phyloP scores from a whole-genome alignment of 2,113 vertebrate species.

The Ictidomys tridecemlineatus region DNA sequence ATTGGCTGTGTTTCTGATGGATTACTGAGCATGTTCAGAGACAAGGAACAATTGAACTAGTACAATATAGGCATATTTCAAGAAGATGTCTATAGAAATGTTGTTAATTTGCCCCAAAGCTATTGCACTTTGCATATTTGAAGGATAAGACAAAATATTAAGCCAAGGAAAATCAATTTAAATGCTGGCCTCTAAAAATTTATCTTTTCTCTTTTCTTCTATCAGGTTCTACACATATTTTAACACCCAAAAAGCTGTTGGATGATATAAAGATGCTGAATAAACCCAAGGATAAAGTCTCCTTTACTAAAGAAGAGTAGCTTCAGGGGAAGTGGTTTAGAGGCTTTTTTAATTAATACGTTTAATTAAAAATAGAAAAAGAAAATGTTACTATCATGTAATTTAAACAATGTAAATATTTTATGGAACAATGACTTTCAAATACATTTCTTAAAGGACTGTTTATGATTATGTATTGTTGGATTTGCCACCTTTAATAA shows the following conservation, averaged over 20 bases:
- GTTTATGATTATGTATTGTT: constrained; percentile 48
- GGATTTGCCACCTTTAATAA: constrained; percentile 73
- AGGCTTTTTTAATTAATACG: constrained; percentile 50
- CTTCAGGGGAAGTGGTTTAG: constrained; percentile 27
- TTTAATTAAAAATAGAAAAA: constrained; percentile 58
- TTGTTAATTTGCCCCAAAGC: background rate
- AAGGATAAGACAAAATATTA: constrained; percentile 1
- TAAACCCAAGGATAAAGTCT: constrained; percentile 92
- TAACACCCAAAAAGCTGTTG: constrained; percentile 94
- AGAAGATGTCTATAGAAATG: background rate
- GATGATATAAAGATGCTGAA: constrained; percentile 95
- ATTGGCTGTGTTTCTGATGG: background rate
- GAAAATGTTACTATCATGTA: constrained; percentile 67
- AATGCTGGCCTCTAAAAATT: constrained; percentile 30
- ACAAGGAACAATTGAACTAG: background rate
- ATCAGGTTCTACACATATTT: constrained; percentile 96
- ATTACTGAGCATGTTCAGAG: background rate
- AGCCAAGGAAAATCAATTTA: constrained; percentile 9
- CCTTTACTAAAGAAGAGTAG: constrained; percentile 89
- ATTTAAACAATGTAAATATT: constrained; percentile 82
- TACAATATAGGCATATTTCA: background rate
- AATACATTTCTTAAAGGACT: constrained; percentile 65
- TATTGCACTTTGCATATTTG: constrained; percentile 7
- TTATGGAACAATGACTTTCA: constrained; percentile 70
- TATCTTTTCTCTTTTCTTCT: constrained; percentile 68